Evolutionary conservation across 1,140 invertebrate species (phyloP).

Genomic region (Cyrtorhinus lividipennis): DNA sequence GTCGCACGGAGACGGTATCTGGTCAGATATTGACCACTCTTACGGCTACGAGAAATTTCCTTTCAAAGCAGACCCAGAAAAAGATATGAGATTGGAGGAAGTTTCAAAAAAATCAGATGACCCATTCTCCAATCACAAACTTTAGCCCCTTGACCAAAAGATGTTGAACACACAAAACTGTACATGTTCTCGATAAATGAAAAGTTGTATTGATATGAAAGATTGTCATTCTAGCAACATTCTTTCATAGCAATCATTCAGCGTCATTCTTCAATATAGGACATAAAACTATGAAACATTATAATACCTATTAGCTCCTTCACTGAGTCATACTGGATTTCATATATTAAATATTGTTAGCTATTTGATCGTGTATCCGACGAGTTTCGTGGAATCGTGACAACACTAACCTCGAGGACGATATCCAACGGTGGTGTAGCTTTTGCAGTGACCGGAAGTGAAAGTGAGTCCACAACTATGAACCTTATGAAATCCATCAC

Average conservation of each 20-base stretch:
- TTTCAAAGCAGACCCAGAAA: background rate
- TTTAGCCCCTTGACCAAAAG: background rate
- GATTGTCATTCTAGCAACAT: background rate
- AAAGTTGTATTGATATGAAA: background rate
- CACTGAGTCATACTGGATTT: background rate
- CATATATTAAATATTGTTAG: background rate
- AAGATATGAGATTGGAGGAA: background rate
- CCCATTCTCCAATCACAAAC: slow-evolving; percentile 1
- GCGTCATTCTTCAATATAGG: background rate
- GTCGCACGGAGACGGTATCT: background rate
- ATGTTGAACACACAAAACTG: background rate
- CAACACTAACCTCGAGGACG: slow-evolving; percentile 55
- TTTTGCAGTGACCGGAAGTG: slow-evolving; percentile 54
- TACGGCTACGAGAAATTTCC: slow-evolving; percentile 6
- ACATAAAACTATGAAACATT: background rate
- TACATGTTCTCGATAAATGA: background rate
- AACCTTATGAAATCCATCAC: slow-evolving; percentile 90
- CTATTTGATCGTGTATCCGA: background rate
- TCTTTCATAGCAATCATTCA: background rate
- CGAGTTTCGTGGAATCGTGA: background rate
- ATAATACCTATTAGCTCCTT: background rate
- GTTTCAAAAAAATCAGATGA: background rate
- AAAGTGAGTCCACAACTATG: slow-evolving; percentile 85
- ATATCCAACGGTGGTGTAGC: slow-evolving; percentile 62
- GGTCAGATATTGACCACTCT: slow-evolving; percentile 7